Conservation (phyloP, 2,113 vertebrate genomes). For the Gopherus evgoodei region DNA sequence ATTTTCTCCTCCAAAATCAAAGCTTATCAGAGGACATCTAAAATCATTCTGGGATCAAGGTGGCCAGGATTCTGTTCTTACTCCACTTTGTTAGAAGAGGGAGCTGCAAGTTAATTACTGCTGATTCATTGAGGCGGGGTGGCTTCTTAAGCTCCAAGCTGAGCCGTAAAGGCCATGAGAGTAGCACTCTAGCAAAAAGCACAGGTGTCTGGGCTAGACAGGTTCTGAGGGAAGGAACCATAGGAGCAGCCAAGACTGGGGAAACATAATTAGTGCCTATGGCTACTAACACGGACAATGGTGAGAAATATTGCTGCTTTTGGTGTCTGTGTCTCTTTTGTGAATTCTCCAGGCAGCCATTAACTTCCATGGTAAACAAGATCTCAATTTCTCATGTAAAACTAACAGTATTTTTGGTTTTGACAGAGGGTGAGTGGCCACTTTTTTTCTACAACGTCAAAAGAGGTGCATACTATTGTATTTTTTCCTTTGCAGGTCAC, state of each 20-base stretch:
- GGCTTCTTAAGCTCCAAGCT: not conserved
- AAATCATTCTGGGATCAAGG: not conserved
- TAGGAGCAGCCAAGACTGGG: not conserved
- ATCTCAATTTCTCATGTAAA: not conserved
- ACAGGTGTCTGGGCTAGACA: not conserved
- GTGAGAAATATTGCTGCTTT: not conserved
- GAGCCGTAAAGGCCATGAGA: not conserved
- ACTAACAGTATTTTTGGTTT: not conserved
- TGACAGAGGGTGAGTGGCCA: not conserved
- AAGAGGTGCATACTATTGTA: not conserved
- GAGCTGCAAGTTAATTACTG: not conserved
- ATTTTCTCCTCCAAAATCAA: not conserved
- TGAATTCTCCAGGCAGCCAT: not conserved
- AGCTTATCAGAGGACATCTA: not conserved
- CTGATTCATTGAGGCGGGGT: rapidly evolving
- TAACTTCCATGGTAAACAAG: not conserved
- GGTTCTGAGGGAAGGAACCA: not conserved
- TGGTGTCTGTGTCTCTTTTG: not conserved
- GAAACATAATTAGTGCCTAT: not conserved
- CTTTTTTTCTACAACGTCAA: not conserved
- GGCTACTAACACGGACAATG: not conserved
- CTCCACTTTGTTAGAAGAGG: not conserved
- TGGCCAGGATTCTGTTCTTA: not conserved
- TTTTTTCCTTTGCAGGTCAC: not conserved
- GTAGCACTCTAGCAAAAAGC: not conserved